Evolutionary conservation across 2,113 vertebrate genomes (phyloP).

Genomic region (Rostratula benghalensis): DNA sequence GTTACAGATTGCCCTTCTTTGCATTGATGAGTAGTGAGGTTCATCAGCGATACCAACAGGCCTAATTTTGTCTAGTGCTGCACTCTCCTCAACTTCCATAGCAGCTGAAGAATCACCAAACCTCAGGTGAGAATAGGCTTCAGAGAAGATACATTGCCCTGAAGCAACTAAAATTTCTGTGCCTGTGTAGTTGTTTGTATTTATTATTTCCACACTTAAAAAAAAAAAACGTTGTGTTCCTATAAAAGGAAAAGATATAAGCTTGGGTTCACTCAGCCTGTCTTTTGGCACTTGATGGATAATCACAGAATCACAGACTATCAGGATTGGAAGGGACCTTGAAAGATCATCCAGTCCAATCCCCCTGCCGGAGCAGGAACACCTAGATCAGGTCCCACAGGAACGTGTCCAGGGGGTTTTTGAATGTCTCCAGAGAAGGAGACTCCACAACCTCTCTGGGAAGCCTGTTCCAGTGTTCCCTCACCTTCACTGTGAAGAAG

Average conservation of each 20-base stretch:
- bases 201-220: constrained; percentile 8
- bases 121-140: background rate
- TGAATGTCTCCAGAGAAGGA: too few species aligned
- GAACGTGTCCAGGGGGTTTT: too few species aligned
- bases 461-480: too few species aligned
- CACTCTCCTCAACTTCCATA: background rate
- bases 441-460: too few species aligned
- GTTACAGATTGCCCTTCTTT: background rate
- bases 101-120: background rate
- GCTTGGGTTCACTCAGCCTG: background rate
- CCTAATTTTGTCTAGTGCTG: background rate
- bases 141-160: background rate
- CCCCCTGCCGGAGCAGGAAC: too few species aligned
- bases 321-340: too few species aligned
- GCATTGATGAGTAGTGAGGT: background rate
- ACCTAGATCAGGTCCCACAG: too few species aligned
- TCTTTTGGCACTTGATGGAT: background rate
- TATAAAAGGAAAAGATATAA: background rate
- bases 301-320: background rate
- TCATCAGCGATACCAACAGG: background rate
- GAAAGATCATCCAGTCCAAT: too few species aligned
- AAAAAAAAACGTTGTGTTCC: background rate
- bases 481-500: too few species aligned
- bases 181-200: background rate
- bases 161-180: background rate